Conservation (phyloP, 2,888 invertebrate genomes). For the Pandemis cinnamomeana region DNA sequence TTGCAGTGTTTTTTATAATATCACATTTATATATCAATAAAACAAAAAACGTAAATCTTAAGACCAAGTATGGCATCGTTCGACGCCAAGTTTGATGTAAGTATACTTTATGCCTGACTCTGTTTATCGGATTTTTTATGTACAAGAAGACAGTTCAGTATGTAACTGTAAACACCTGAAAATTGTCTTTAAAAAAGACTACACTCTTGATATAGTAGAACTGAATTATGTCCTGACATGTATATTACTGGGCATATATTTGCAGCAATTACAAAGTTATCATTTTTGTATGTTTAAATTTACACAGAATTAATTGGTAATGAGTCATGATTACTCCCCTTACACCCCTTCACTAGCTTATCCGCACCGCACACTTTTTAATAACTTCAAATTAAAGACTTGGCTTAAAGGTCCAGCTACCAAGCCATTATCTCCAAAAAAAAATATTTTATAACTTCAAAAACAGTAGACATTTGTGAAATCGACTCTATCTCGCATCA, state of each 20-base stretch:
- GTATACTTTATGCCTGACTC: conserved; percentile 49
- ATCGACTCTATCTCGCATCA: too few species aligned
- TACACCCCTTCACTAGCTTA: background rate
- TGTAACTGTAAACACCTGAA: conserved; percentile 11
- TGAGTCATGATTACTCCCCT: conserved; percentile 21
- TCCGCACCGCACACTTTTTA: background rate
- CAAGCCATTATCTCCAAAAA: too few species aligned
- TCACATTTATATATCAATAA: conserved; percentile 8
- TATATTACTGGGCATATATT: background rate
- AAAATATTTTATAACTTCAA: too few species aligned
- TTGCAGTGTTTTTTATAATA: conserved; percentile 36
- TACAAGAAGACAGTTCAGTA: conserved; percentile 17
- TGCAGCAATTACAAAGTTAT: background rate
- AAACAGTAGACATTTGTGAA: too few species aligned
- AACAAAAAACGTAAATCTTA: conserved; percentile 13
- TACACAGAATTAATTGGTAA: background rate
- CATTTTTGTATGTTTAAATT: background rate
- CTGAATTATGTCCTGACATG: background rate
- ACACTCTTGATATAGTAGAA: background rate
- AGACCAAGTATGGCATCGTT: conserved; percentile 68
- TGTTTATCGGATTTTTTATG: background rate
- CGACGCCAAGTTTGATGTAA: conserved; percentile 85
- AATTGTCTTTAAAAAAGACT: background rate
- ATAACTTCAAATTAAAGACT: too few species aligned
- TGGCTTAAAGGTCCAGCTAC: too few species aligned